Percentiles rank a stretch among this genome's conserved stretches.
phyloP scores from a whole-genome alignment of 30 jellyfish, hydroid and myxozoan species.

The Aurelia coerulea region DNA sequence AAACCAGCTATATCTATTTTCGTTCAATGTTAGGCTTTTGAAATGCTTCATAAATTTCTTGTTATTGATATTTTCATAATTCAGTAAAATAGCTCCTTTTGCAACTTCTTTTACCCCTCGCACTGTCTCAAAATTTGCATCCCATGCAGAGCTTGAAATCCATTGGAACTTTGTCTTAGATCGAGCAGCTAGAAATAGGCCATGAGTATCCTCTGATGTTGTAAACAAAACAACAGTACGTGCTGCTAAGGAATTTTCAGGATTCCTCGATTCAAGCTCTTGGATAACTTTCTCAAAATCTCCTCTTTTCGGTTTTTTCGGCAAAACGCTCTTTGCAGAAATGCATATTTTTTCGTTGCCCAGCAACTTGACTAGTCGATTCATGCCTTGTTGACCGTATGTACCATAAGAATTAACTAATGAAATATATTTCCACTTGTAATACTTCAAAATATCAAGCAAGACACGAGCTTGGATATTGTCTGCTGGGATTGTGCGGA shows the following conservation, averaged over 20 bases:
- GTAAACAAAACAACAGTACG: conserved; percentile 26
- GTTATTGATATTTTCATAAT: conserved; percentile 3
- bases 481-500: conserved; percentile 58
- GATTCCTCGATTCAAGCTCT: not conserved
- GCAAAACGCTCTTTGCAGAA: conserved; percentile 9
- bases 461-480: conserved; percentile 7
- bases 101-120: conserved; percentile 1
- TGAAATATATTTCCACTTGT: conserved; percentile 57
- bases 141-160: conserved; percentile 4
- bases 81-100: conserved; percentile 53
- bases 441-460: conserved; percentile 12
- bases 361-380: not conserved
- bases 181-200: conserved; percentile 29
- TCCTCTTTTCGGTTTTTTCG: not conserved
- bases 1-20: conserved; percentile 47
- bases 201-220: conserved; percentile 41
- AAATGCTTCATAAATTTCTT: conserved; percentile 17
- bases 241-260: not conserved
- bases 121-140: not conserved
- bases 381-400: conserved; percentile 49
- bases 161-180: not conserved
- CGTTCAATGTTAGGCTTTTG: conserved; percentile 14
- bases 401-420: conserved; percentile 26
- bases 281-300: conserved; percentile 14
- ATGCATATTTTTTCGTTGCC: not conserved